phyloP scores from a whole-genome alignment of 1,140 invertebrate species.

The Drosophila triauraria region DNA sequence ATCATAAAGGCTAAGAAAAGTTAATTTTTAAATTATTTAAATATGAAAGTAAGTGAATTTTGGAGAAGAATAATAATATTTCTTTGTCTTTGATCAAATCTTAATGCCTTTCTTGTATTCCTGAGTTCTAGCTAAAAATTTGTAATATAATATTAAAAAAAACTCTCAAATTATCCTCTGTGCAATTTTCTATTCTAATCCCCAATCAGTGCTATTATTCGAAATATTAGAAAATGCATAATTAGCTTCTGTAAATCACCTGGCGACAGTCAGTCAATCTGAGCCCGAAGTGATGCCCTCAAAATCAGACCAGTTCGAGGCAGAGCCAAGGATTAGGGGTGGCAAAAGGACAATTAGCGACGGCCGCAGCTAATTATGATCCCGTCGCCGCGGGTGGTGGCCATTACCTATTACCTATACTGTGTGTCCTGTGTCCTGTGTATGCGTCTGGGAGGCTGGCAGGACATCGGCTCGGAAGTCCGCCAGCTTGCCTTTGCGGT shows the following conservation, averaged over 20 bases:
- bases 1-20: neutral
- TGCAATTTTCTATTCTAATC: no score
- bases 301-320: neutral
- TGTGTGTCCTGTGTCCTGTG: neutral
- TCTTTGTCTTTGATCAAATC: no score
- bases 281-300: slow-evolving; percentile 22
- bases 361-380: slow-evolving; percentile 74
- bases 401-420: neutral
- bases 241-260: slow-evolving; percentile 34
- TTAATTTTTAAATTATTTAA: neutral
- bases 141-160: neutral
- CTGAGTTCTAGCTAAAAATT: neutral
- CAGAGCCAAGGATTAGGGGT: slow-evolving; percentile 1
- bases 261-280: slow-evolving; percentile 18
- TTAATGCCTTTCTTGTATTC: neutral
- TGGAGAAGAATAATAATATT: no score
- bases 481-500: slow-evolving; percentile 36
- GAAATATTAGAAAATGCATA: neutral
- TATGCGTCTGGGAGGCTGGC: slow-evolving; percentile 2
- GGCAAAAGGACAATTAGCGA: slow-evolving; percentile 63
- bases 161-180: no score
- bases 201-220: neutral
- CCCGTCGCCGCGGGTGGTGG: slow-evolving; percentile 57
- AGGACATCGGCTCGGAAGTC: neutral
- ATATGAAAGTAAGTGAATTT: no score